A percentile compares a stretch with the other conserved stretches of the same genome.
These are phyloP conservation scores for Hydriomena furcata DNA, from an alignment of 2,888 invertebrate species.

Conservation along the genomic window DNA sequence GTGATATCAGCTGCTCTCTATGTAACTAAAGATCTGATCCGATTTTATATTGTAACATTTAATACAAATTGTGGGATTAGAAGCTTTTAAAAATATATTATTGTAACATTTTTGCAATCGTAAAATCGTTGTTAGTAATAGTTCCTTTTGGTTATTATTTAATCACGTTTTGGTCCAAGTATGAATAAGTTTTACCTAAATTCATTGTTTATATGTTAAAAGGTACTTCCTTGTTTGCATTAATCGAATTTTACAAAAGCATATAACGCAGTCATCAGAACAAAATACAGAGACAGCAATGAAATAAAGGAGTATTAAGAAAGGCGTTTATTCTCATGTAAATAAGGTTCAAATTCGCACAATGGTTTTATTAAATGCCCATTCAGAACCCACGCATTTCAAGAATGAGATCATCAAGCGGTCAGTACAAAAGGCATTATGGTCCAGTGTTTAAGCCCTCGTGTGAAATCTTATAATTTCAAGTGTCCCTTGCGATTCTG, in stretches of 20 bases:
- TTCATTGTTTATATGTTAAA: too few species aligned
- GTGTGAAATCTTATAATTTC: conserved; percentile 44
- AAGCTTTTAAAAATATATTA: too few species aligned
- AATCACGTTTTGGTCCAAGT: too few species aligned
- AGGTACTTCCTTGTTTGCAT: conserved; percentile 14
- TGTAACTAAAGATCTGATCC: too few species aligned
- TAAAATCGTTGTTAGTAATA: too few species aligned
- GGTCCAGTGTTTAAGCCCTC: conserved; percentile 37
- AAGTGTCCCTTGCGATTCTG: conserved; percentile 21
- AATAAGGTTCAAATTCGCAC: conserved; percentile 11
- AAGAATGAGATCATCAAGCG: conserved; percentile 40
- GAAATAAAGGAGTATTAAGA: neutral
- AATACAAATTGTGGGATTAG: too few species aligned
- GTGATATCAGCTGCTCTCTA: too few species aligned
- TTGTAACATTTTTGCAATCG: too few species aligned
- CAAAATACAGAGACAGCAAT: conserved; percentile 10
- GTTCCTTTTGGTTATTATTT: too few species aligned
- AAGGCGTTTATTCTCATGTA: neutral
- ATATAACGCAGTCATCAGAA: conserved; percentile 9
- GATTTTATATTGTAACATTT: too few species aligned
- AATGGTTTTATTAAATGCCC: conserved; percentile 15
- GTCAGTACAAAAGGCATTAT: conserved; percentile 39
- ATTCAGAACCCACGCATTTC: conserved; percentile 34
- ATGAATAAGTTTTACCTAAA: too few species aligned
- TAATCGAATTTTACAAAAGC: conserved; percentile 9